Conservation (phyloP, 2,797 vertebrate species). For the Intellagama lesueurii region DNA sequence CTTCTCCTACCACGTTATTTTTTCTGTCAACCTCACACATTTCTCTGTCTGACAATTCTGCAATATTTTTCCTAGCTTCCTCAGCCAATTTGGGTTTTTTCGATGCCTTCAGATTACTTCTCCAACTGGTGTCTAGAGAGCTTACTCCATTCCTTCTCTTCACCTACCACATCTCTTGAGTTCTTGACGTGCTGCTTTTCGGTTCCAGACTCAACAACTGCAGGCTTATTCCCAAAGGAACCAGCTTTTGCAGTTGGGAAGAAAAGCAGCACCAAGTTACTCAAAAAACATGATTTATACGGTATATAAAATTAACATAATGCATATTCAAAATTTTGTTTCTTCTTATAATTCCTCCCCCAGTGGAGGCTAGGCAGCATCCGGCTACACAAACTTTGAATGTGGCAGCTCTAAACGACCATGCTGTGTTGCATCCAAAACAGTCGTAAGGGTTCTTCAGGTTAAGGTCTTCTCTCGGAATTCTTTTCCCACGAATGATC, state of each 20-base stretch:
- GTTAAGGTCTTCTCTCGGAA: no score
- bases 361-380: no score
- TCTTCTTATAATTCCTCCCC: no score
- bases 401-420: no score
- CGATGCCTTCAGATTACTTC: background rate
- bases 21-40: background rate
- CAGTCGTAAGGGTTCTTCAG: no score
- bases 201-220: background rate
- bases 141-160: background rate
- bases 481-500: no score
- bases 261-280: background rate
- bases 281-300: background rate
- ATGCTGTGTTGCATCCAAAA: no score
- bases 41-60: background rate
- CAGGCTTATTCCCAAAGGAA: background rate
- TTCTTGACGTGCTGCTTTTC: background rate
- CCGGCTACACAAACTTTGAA: no score
- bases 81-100: background rate
- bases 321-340: no score
- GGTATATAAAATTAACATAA: background rate
- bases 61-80: background rate
- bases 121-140: background rate
- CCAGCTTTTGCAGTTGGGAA: no score
- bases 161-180: background rate
- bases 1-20: background rate